phyloP scores from a whole-genome alignment of 1,140 invertebrate species.

The Colletes gigas region DNA sequence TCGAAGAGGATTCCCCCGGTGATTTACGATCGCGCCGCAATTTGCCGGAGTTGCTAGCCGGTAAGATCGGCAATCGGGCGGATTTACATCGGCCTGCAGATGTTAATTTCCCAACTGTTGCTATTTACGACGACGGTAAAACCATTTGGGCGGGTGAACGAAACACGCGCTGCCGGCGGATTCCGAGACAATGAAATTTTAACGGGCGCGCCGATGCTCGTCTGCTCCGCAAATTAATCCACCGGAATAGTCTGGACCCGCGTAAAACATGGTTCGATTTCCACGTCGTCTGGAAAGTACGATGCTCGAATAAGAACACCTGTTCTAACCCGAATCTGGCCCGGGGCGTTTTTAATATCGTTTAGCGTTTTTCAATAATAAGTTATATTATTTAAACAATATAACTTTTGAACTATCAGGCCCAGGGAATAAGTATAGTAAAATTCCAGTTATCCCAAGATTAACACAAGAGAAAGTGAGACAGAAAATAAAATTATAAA shows the following conservation, averaged over 20 bases:
- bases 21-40: background rate
- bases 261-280: constrained; percentile 10
- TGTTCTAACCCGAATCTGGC: constrained; percentile 1
- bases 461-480: too few species aligned
- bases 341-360: too few species aligned
- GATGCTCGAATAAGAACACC: background rate
- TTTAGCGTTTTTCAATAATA: too few species aligned
- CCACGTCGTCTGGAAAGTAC: background rate
- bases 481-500: too few species aligned
- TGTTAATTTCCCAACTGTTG: constrained; percentile 57
- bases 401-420: too few species aligned
- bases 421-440: too few species aligned
- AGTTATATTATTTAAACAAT: too few species aligned
- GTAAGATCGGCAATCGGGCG: constrained; percentile 2
- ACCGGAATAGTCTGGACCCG: background rate
- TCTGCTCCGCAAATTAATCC: constrained; percentile 23
- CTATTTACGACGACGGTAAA: constrained; percentile 51
- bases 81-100: constrained; percentile 27
- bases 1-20: background rate
- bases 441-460: too few species aligned
- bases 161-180: background rate
- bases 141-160: constrained; percentile 23
- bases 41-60: background rate
- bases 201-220: constrained; percentile 7
- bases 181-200: constrained; percentile 42